Conservation (phyloP, 2,797 vertebrate species). For the Otolemur crassicaudatus region DNA sequence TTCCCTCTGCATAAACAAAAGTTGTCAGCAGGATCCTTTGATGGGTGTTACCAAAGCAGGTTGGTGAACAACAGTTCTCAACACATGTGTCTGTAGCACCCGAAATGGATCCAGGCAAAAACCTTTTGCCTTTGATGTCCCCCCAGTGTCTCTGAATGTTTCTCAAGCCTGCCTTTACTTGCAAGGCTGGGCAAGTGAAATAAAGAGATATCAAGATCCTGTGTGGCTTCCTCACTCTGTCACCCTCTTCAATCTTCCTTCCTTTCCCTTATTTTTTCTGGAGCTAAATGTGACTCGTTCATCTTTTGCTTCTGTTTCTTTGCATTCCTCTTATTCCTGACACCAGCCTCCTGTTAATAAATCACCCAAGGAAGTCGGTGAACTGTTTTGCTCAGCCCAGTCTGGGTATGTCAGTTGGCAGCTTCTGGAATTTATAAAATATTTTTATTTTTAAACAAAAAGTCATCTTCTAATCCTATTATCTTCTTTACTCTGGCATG, state of each 20-base stretch:
- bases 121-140: neutral
- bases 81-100: neutral
- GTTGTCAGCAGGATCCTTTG: neutral
- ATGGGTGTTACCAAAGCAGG: neutral
- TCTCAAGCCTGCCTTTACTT: neutral
- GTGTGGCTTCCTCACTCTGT: neutral
- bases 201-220: neutral
- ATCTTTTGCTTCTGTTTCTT: neutral
- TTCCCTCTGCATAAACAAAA: neutral
- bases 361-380: neutral
- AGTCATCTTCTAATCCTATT: neutral
- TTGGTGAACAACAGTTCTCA: neutral
- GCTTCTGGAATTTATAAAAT: neutral
- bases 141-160: neutral
- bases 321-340: neutral
- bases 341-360: neutral
- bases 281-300: neutral
- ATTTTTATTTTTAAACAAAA: neutral
- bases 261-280: neutral
- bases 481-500: neutral
- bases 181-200: neutral
- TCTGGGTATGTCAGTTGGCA: neutral
- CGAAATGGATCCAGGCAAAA: neutral
- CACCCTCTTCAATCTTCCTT: neutral
- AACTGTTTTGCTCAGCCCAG: neutral